Percentiles rank a stretch among this genome's conserved stretches.
Evolutionary conservation across 2,888 invertebrate genomes (phyloP).

Genomic region (Scaptomyza cyrtandrae): DNA sequence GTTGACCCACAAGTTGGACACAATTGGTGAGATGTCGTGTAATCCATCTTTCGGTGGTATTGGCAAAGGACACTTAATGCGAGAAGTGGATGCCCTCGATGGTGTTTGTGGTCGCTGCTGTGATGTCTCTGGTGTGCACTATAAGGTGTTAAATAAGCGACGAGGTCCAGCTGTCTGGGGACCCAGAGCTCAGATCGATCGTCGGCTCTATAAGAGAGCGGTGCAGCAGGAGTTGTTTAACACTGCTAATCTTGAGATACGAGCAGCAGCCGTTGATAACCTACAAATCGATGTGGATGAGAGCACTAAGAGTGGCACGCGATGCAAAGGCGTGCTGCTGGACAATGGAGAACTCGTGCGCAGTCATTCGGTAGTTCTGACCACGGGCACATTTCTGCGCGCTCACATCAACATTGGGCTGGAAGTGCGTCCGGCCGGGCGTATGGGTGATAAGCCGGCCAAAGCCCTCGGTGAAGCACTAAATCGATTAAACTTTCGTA

Average conservation of each 20-base stretch:
- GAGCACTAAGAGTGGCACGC: slow-evolving; percentile 18
- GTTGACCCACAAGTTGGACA: slow-evolving; percentile 92
- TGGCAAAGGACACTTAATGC: slow-evolving; percentile 94
- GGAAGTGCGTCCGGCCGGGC: slow-evolving; percentile 90
- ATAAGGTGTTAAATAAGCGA: slow-evolving; percentile 90
- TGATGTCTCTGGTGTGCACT: slow-evolving; percentile 92
- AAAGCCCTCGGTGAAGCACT: slow-evolving; percentile 91
- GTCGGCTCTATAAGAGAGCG: slow-evolving; percentile 90
- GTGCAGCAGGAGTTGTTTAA: slow-evolving; percentile 89
- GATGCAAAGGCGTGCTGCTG: slow-evolving; percentile 79
- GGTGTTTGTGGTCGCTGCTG: slow-evolving; percentile 93
- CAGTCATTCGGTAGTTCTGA: slow-evolving; percentile 90
- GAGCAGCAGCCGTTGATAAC: slow-evolving; percentile 91
- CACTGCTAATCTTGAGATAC: slow-evolving; percentile 88
- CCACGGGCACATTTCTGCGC: slow-evolving; percentile 95
- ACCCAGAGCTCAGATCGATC: slow-evolving; percentile 94
- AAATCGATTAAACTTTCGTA: slow-evolving; percentile 88
- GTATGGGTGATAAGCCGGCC: slow-evolving; percentile 91
- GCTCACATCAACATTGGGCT: slow-evolving; percentile 94
- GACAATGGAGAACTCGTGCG: slow-evolving; percentile 86
- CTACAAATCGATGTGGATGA: slow-evolving; percentile 86
- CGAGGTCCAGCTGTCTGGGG: slow-evolving; percentile 97
- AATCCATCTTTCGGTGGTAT: slow-evolving; percentile 97
- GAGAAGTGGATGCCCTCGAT: slow-evolving; percentile 94
- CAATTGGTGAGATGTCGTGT: slow-evolving; percentile 97